Conservation (phyloP, 1,140 invertebrate genomes). For the Neomicropteryx cornuta region DNA sequence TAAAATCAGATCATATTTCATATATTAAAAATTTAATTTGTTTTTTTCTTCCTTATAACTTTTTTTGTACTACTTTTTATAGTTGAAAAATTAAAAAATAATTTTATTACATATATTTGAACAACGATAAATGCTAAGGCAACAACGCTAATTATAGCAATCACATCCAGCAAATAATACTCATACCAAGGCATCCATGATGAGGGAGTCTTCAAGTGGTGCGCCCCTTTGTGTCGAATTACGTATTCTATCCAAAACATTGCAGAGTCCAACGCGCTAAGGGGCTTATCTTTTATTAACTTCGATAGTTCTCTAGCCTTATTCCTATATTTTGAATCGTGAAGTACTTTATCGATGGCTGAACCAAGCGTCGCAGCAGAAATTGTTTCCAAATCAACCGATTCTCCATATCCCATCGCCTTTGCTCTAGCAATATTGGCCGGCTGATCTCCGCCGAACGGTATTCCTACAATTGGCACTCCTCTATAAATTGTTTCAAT, state of each 20-base stretch:
- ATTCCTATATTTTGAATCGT: slow-evolving; percentile 21
- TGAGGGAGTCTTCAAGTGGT: slow-evolving; percentile 24
- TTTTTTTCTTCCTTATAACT: too few relatives aligned
- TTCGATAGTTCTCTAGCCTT: slow-evolving; percentile 7
- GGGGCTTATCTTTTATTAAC: slow-evolving; percentile 18
- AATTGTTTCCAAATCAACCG: slow-evolving; percentile 25
- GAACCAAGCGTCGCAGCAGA: slow-evolving; percentile 20
- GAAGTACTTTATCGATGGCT: slow-evolving; percentile 23
- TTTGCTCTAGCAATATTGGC: slow-evolving; percentile 30
- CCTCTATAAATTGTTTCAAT: slow-evolving; percentile 50
- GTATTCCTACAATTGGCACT: slow-evolving; percentile 50
- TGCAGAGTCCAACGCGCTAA: slow-evolving; percentile 26
- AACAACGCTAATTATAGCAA: slow-evolving; percentile 8
- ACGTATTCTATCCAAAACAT: slow-evolving; percentile 36
- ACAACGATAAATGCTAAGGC: too few relatives aligned
- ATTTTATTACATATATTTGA: too few relatives aligned
- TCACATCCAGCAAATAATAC: slow-evolving; percentile 21
- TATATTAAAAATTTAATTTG: too few relatives aligned
- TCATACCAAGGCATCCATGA: slow-evolving; percentile 17
- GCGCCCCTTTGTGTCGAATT: slow-evolving; percentile 30
- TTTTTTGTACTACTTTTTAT: too few relatives aligned
- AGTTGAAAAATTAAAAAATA: too few relatives aligned
- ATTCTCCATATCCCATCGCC: slow-evolving; percentile 22
- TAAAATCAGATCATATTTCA: too few relatives aligned
- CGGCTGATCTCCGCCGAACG: slow-evolving; percentile 49